phyloP scores from a whole-genome alignment of 2,888 invertebrate genomes.

The Anorthoa munda region DNA sequence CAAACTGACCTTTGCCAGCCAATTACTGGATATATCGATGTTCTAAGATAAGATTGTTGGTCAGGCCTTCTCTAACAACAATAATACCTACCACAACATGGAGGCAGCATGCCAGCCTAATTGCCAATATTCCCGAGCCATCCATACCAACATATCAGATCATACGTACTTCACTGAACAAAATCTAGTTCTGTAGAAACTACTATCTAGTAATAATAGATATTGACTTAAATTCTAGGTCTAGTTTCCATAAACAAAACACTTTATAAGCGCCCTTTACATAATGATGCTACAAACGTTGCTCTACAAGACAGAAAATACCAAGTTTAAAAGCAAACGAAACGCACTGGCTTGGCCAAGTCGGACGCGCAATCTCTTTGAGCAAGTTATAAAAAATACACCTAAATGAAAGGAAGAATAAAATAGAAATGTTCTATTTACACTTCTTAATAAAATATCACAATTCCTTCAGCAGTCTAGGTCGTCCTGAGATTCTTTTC shows the following conservation, averaged over 20 bases:
- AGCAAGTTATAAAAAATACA: conserved; percentile 15
- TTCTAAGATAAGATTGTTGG: background rate
- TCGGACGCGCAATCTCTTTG: conserved; percentile 19
- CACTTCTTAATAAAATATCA: conserved; percentile 37
- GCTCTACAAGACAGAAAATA: conserved; percentile 8
- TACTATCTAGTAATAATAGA: background rate
- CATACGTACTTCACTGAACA: background rate
- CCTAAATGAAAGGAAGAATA: conserved; percentile 6
- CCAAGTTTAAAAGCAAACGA: conserved; percentile 7
- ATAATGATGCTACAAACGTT: background rate
- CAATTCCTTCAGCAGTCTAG: conserved; percentile 33
- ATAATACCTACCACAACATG: too few species aligned
- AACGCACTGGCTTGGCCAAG: background rate
- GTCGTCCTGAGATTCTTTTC: conserved; percentile 26
- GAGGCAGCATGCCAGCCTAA: too few species aligned
- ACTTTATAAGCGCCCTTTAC: background rate
- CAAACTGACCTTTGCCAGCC: background rate
- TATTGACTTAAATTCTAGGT: background rate
- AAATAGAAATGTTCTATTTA: conserved; percentile 33
- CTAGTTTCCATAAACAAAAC: background rate
- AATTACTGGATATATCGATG: background rate
- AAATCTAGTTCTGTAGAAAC: background rate
- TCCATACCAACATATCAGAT: background rate
- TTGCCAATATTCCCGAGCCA: background rate
- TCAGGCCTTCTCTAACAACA: background rate